Conservation (phyloP, 2,888 invertebrate genomes). For the Kryphioiulus occultus region DNA sequence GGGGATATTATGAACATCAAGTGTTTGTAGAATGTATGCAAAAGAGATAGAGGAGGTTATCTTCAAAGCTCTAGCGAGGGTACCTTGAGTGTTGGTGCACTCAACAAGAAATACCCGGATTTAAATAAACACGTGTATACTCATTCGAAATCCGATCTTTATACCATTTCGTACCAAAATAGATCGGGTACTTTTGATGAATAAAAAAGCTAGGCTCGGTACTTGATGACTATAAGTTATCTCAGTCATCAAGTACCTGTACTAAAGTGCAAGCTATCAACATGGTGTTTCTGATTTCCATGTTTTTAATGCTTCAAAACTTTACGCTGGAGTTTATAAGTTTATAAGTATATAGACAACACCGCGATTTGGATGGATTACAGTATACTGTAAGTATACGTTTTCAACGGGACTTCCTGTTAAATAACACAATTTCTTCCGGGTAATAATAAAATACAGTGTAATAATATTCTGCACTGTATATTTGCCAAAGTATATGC, state of each 20-base stretch:
- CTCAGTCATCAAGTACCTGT: not conserved
- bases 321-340: no score
- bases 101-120: not conserved
- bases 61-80: not conserved
- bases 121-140: slow-evolving; percentile 3
- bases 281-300: no score
- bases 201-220: not conserved
- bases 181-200: not conserved
- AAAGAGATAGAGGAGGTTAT: slow-evolving; percentile 4
- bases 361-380: no score
- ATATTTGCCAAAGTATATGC: not conserved
- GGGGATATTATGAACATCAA: slow-evolving; percentile 23
- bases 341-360: no score
- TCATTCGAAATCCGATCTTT: not conserved
- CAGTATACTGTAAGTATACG: no score
- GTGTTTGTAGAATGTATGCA: slow-evolving; percentile 15
- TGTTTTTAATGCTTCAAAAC: no score
- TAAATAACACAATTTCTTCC: not conserved
- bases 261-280: not conserved
- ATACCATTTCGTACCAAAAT: not conserved
- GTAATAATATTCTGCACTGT: no score
- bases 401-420: not conserved
- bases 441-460: not conserved
- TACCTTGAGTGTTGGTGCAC: not conserved
- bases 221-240: slow-evolving; percentile 10